Base-by-base conservation (phyloP, 2,797 vertebrate genomes). In the Periophthalmus magnuspinnatus region DNA sequence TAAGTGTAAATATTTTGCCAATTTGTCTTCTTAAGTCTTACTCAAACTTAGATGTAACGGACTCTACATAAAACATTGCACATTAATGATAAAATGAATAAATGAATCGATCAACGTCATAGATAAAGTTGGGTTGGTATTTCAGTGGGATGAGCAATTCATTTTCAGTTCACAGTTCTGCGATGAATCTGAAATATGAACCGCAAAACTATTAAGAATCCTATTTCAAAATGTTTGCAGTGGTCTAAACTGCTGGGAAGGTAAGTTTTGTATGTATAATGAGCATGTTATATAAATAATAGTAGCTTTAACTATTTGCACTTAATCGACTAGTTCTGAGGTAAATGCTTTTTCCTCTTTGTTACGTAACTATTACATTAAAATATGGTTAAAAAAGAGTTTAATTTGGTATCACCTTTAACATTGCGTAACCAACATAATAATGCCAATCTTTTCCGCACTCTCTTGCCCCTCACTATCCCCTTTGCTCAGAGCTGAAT, bases 21-120 rank as follows among this genome's bases (percentile, higher is more conserved):
- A 8, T 2, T 36, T 36, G 41, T 55, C 74, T 80, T 76, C 36
- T 75, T 70, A 60, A 80, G 81, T 71, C 21, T 22, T 55, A 22
- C 1, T 48, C 45, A 48, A 14, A 48, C 48, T 13, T 14, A 2
- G 10, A 14, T 19, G 52, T 10, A 54, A 9, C n/a, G 54, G 7
- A 54, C 8, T 3, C 17, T 21, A 8, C 6, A 19, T 50, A 19
- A 50, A 19, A 50, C 16, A 19, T 17, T 48, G 47, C 17, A 48
- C 13, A 17, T 50, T 50, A 50, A 19, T 19, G 17, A n/a, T 48
- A 17, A 48, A 48, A 41, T 41, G 17, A 48, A 17, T 19, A 48
- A 50, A 50, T 19, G 0, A 13, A 41, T 13, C 2, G 3, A 0
- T 41, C 38, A 41, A 11, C 3, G 41, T 41, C 13, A 41, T 11